A percentile compares a stretch with the other conserved stretches of the same genome.
Conservation (phyloP, 2,113 vertebrate genomes). For the Patagioenas fasciata region DNA sequence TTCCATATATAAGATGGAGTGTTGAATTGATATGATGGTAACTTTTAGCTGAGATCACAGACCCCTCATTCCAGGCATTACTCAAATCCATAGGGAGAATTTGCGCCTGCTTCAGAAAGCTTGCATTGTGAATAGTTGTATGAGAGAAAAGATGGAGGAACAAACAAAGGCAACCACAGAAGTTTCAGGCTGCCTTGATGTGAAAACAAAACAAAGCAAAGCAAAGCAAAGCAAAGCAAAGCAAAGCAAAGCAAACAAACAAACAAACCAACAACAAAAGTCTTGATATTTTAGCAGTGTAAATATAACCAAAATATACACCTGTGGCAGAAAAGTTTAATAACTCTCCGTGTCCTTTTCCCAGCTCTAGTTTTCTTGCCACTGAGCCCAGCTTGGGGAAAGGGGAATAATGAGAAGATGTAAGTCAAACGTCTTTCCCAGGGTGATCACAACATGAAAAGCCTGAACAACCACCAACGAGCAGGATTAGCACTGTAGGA, state of each 20-base stretch:
- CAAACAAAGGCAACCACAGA: background rate
- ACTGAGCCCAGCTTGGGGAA: background rate
- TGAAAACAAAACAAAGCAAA: background rate
- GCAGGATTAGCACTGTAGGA: background rate
- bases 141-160: background rate
- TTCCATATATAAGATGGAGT: background rate
- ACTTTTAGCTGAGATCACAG: constrained; percentile 13
- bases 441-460: background rate
- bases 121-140: background rate
- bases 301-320: background rate
- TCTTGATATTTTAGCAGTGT: no score
- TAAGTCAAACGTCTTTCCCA: background rate
- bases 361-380: background rate
- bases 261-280: no score
- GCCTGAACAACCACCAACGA: background rate
- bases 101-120: background rate
- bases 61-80: background rate
- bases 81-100: background rate
- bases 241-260: no score
- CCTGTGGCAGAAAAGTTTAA: background rate
- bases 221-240: no score
- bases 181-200: background rate
- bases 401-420: background rate
- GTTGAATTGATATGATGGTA: background rate
- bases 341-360: background rate